Evolutionary conservation across 2,113 vertebrate genomes (phyloP), one percentile per base, ranked within the genome.

Genomic region (Thamnaconus septentrionalis): DNA sequence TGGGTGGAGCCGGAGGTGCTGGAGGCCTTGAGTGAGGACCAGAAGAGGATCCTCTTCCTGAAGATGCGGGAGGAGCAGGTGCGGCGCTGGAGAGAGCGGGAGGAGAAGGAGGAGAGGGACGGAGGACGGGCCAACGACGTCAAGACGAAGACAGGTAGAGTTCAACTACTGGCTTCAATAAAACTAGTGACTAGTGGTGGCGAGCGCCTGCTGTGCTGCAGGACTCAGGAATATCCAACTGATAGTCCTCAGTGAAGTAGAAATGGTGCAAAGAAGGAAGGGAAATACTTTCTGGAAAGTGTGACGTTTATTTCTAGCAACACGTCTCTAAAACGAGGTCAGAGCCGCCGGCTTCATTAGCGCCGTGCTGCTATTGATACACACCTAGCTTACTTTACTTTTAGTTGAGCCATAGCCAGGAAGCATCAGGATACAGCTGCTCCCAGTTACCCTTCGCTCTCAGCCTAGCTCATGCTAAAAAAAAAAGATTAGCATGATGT

Each of bases 61-160:
- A 93, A 93, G 85, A 93, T 93, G 92, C 91, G 92, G 74, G 84
- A 93, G 75, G 92, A 93, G 72, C 92, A 93, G 83, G 90, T 93
- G 5, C 86, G 91, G 3, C 88, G 92, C 68, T 93, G 92, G 92
- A 92, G 52, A 70, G 91, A 79, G 71, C 47, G 84, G 0, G 90
- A 93, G 48, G 87, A 92, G 70, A 85, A 53, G 45, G 85, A 88
- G n/a, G 84, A 79, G 49, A 68, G 11, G 18, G 84, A 86, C 50
- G 80, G 53, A 31, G 31, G 11, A 4, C 52, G 50, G 53, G 31
- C 44, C 8, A 64, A 11, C 46, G 75, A 47, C 56, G 53, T 40
- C 43, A 61, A 61, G 39, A 54, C 79, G 39, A 85, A 81, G 56
- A 92, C 91, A 92, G 89, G 92, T 93, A 85, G 62, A 58, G 45